Evolutionary conservation across 1,140 invertebrate species (phyloP).

Genomic region (Palaemon carinicauda): DNA sequence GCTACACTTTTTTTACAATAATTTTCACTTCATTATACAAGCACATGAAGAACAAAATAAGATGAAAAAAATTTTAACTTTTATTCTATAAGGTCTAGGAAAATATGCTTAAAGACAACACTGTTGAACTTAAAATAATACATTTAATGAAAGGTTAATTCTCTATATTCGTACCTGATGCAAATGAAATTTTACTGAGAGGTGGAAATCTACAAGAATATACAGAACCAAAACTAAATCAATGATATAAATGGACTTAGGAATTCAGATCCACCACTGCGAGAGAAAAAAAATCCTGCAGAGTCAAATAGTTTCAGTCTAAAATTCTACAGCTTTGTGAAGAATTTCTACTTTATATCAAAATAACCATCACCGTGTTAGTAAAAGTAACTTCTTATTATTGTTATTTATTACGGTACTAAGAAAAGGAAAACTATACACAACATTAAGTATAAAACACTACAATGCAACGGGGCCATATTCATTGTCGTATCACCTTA

Average conservation of each 20-base stretch:
- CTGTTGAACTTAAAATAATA: neutral
- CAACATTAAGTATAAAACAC: no score
- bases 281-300: neutral
- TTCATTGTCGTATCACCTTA: no score
- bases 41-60: no score
- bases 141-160: neutral
- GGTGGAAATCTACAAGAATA: no score
- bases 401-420: neutral
- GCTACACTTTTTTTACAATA: no score
- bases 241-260: neutral
- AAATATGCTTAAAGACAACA: no score
- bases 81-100: no score
- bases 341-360: neutral
- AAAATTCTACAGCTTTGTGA: neutral
- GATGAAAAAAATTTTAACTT: no score
- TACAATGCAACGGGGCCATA: no score
- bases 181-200: no score
- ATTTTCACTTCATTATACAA: no score
- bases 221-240: neutral
- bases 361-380: conserved; percentile 30
- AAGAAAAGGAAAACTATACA: neutral
- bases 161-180: neutral
- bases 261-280: conserved; percentile 34
- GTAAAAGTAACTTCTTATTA: conserved; percentile 22
- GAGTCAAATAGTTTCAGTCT: neutral